Conservation (phyloP, 2,888 invertebrate species). For the Dorcus parallelipipedus region DNA sequence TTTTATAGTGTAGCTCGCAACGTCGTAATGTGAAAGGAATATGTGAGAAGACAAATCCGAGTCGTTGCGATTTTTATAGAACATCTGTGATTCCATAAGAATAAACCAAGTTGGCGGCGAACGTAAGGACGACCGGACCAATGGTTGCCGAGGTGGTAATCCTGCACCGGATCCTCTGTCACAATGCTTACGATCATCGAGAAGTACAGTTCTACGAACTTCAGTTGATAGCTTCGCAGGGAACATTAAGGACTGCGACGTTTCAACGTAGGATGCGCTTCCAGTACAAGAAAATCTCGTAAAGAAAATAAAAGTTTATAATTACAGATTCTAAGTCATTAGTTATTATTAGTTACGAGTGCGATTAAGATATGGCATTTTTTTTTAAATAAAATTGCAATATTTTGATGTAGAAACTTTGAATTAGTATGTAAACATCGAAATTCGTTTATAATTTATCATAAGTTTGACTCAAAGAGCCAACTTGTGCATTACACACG, state of each 20-base stretch:
- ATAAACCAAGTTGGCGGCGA: conserved; percentile 36
- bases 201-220: conserved; percentile 20
- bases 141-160: conserved; percentile 42
- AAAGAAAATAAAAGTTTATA: too few species aligned
- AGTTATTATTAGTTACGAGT: too few species aligned
- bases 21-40: conserved; percentile 28
- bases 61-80: conserved; percentile 45
- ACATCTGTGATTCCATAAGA: conserved; percentile 45
- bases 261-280: too few species aligned
- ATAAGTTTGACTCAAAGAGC: too few species aligned
- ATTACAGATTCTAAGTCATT: too few species aligned
- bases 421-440: too few species aligned
- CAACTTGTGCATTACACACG: too few species aligned
- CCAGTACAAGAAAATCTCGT: too few species aligned
- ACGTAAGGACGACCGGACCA: conserved; percentile 43
- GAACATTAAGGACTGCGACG: neutral
- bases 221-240: conserved; percentile 15
- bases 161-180: conserved; percentile 26
- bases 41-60: conserved; percentile 43
- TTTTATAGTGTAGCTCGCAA: conserved; percentile 26
- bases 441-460: too few species aligned
- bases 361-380: too few species aligned
- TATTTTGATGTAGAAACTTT: too few species aligned
- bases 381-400: too few species aligned
- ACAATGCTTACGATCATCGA: conserved; percentile 25